Evolutionary conservation across 2,113 vertebrate genomes (phyloP).

Genomic region (Felis chaus): DNA sequence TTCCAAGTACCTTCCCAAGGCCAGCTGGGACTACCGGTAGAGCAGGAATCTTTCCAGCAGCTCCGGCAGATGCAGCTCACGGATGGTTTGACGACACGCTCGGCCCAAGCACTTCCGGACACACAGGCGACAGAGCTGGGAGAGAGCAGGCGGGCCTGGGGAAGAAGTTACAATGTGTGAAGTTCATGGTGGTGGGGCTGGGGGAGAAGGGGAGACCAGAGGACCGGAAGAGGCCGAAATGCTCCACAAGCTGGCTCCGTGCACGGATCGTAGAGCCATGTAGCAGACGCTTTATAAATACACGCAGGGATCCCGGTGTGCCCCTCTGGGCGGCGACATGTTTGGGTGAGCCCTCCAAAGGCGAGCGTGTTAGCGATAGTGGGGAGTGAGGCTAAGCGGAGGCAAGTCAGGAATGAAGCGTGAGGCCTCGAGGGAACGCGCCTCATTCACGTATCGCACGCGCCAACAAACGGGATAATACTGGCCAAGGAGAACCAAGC

Average conservation of each 20-base stretch:
- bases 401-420: neutral
- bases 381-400: neutral
- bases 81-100: slow-evolving; percentile 83
- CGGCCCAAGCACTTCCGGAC: slow-evolving; percentile 90
- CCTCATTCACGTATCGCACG: neutral
- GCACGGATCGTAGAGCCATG: neutral
- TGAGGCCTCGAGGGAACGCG: neutral
- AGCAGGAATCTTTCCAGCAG: slow-evolving; percentile 91
- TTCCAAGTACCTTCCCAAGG: slow-evolving; percentile 24
- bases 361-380: neutral
- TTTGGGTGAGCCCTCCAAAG: neutral
- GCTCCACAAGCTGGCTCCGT: neutral
- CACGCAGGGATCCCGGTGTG: neutral
- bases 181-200: neutral
- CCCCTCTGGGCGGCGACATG: neutral
- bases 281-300: neutral
- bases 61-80: slow-evolving; percentile 88
- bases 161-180: slow-evolving; percentile 24
- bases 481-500: neutral
- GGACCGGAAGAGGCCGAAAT: neutral
- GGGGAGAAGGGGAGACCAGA: neutral
- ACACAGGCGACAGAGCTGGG: slow-evolving; percentile 90
- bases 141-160: slow-evolving; percentile 89
- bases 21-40: slow-evolving; percentile 82
- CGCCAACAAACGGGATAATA: neutral